Base-by-base conservation (phyloP, 1,140 invertebrate genomes). In the Drosophila miranda region DNA sequence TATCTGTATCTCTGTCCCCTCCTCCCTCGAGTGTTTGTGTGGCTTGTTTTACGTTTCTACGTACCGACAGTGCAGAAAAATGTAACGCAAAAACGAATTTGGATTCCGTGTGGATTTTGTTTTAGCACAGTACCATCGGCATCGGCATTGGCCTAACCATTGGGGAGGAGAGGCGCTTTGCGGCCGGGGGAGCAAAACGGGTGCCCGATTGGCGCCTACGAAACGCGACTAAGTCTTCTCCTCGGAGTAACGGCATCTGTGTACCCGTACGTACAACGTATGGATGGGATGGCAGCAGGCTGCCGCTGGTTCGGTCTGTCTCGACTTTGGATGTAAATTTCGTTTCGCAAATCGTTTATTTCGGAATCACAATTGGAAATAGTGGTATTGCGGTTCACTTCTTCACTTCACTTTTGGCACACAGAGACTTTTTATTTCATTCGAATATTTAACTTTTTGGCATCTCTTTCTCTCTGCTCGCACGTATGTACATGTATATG, bases 51-150 rank as follows among this genome's bases (percentile, higher is more conserved):
- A 19, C 19, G 19, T 51, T 73, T 23, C 11, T 59, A 75, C 72
- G 55, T 75, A 75, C 72, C 60, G 42, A 53, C 34, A 74, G 16
- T 56, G 30, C 30, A 34, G 56, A 55, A 45, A 34, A 69, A 63
- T 38, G 45, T 58, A 58, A 82, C 54, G 61, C 76, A 75, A 71
- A 78, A 78, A 75, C 71, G 75, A 83, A 83, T 84, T 72, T 84
- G 80, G 80, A 84, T 71, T 84, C 75, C 75, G 70, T 75, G 58
- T 79, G 51, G 56, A 56, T 64, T 64, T 64, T 74, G 42, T 64
- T 64, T 74, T 74, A 74, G 43, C 70, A 74, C 70, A 52, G 69
- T 70, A n/a, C n/a, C n/a, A 73, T 55, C 69, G 43, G 54, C 69
- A 64, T 23, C 30, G 28, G 57, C 42, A 13, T 34, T n/a, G 14